These are phyloP conservation scores for Promerops cafer DNA, from an alignment of 2,113 vertebrate genomes.

Conservation along the genomic window DNA sequence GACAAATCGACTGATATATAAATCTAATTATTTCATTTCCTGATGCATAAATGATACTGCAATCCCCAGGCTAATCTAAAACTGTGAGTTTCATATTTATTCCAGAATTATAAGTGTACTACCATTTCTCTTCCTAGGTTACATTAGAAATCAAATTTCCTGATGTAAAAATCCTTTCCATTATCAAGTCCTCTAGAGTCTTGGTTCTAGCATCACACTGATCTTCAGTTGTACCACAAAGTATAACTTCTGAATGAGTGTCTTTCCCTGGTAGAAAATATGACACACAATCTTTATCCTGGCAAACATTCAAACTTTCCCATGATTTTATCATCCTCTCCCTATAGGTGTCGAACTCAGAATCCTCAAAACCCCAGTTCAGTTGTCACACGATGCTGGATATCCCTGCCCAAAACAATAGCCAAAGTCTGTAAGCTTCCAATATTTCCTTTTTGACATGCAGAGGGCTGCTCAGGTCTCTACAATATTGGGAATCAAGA, in stretches of 20 bases:
- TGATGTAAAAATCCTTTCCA: background rate
- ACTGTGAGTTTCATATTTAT: background rate
- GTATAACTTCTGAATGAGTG: background rate
- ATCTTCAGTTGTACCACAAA: background rate
- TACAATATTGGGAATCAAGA: background rate
- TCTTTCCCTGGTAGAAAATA: background rate
- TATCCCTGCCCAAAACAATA: background rate
- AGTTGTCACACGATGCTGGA: background rate
- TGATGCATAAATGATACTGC: background rate
- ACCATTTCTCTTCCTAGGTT: background rate
- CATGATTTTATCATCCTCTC: background rate
- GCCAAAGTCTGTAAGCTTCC: background rate
- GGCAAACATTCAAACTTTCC: background rate
- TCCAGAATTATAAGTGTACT: background rate
- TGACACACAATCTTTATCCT: background rate
- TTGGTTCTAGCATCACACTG: background rate
- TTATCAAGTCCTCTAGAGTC: background rate
- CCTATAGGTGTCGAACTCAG: rapidly evolving
- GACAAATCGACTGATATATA: background rate
- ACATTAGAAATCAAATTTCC: background rate
- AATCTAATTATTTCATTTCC: background rate
- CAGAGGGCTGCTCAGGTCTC: background rate
- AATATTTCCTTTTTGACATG: background rate
- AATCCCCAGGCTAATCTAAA: background rate
- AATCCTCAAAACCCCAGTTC: background rate